phyloP scores from a whole-genome alignment of 1,140 invertebrate genomes.

The Drosophila dunni region DNA sequence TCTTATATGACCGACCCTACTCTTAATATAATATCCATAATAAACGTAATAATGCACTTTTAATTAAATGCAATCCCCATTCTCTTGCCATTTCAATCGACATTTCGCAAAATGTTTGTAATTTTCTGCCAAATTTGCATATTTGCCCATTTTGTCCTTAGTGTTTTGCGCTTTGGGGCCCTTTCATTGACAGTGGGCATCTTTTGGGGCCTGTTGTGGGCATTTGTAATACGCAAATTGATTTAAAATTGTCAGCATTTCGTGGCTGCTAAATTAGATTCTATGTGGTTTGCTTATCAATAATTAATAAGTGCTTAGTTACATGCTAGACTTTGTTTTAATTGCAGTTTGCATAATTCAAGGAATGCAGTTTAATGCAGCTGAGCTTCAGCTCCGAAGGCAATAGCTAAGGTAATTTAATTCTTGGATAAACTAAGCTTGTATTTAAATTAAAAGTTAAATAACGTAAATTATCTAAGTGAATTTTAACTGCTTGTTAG shows the following conservation, averaged over 20 bases:
- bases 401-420: too few relatives aligned
- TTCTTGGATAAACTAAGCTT: too few relatives aligned
- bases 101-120: slow-evolving; percentile 53
- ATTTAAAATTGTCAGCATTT: slow-evolving; percentile 75
- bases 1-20: background rate
- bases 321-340: slow-evolving; percentile 16
- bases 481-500: too few relatives aligned
- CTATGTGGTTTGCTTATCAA: slow-evolving; percentile 52
- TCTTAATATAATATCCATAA: slow-evolving; percentile 51
- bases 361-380: background rate
- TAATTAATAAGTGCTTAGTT: slow-evolving; percentile 54
- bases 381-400: background rate
- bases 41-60: slow-evolving; percentile 78
- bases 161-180: slow-evolving; percentile 25
- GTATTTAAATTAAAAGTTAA: too few relatives aligned
- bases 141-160: slow-evolving; percentile 55
- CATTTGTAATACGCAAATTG: slow-evolving; percentile 76
- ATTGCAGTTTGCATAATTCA: slow-evolving; percentile 14
- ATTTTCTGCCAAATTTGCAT: slow-evolving; percentile 64
- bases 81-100: slow-evolving; percentile 49
- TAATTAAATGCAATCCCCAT: slow-evolving; percentile 71
- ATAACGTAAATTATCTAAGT: too few relatives aligned
- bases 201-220: slow-evolving; percentile 33
- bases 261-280: slow-evolving; percentile 71
- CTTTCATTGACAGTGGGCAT: background rate